phyloP scores from a whole-genome alignment of 2,888 invertebrate genomes.

The Erannis defoliaria region DNA sequence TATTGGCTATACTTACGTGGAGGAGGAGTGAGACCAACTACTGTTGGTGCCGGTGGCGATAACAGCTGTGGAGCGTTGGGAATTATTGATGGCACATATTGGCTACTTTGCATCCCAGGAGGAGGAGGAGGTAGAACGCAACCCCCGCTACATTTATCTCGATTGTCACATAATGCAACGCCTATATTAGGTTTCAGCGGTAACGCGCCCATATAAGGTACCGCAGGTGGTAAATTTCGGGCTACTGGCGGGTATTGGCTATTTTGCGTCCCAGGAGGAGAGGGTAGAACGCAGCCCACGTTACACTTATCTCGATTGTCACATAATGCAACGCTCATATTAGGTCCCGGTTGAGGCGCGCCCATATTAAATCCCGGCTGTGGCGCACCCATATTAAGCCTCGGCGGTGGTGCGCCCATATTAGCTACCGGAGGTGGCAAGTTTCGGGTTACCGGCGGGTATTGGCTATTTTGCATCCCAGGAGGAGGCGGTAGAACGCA shows the following conservation, averaged over 20 bases:
- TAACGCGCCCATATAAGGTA: not conserved
- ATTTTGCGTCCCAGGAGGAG: not conserved
- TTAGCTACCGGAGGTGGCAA: not conserved
- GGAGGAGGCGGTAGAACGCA: not conserved
- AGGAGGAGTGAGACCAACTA: not conserved
- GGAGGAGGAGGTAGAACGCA: not conserved
- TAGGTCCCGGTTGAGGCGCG: no score
- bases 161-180: not conserved
- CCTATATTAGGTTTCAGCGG: not conserved
- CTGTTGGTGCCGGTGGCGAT: not conserved
- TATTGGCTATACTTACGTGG: not conserved
- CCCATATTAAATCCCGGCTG: not conserved
- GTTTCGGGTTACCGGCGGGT: not conserved
- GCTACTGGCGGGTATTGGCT: not conserved
- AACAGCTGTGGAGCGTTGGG: not conserved
- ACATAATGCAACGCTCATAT: not conserved
- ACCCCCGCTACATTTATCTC: not conserved
- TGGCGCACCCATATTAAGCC: no score
- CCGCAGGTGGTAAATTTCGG: not conserved
- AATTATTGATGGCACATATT: not conserved
- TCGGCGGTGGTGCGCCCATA: no score
- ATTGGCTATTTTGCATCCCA: not conserved
- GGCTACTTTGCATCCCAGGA: not conserved
- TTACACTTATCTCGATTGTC: constrained; percentile 4
- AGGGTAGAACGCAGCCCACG: not conserved